Base-by-base conservation (phyloP, 1,140 invertebrate species). In the Papilio glaucus region DNA sequence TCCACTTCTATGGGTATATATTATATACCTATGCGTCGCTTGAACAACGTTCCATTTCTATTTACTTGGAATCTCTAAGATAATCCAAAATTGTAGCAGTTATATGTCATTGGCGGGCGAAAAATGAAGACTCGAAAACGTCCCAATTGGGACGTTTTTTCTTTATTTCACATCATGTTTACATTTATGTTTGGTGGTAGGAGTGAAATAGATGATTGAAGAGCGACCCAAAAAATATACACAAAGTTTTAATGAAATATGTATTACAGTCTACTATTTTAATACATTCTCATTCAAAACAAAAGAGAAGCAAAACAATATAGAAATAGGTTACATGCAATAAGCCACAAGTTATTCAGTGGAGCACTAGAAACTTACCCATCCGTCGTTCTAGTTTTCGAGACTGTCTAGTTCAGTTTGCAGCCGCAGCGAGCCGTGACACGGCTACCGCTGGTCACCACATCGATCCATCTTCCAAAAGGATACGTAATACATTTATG, bases 401-500 rank as follows among this genome's bases (percentile, higher is more conserved):
- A 18, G 15, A 26, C 13, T 67, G 61, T 49, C 72, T 41, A 39
- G 62, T 37, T 73, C 39, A 53, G 60, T 60, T 73, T 26, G 24
- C 13, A 61, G 49, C 9, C 60, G 61, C 38, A 4, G 9, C 21
- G 61, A 63, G n/a, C 61, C 61, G 29, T 63, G 61, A 63, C n/a
- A 13, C 9, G 29, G 13, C 29, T 12, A 33, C 61, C 29, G n/a
- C 26, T 63, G 26, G 29, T n/a, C n/a, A n/a, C 13, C 29, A 63
- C n/a, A 39, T 78, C 75, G 77, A 82, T 77, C 77, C 75, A 12
- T 38, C 61, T 18, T 63, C 61, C n/a, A n/a, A n/a, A n/a, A n/a
- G n/a, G n/a, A n/a, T n/a, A 41, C 60, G 38, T 60, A 65, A 74
- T 76, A 79, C 80, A 74, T 80, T 84, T 75, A 78, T 79, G 80